A percentile compares a stretch with the other conserved stretches of the same genome.
phyloP scores from a whole-genome alignment of 2,113 vertebrate species.

The Sorex fumeus region DNA sequence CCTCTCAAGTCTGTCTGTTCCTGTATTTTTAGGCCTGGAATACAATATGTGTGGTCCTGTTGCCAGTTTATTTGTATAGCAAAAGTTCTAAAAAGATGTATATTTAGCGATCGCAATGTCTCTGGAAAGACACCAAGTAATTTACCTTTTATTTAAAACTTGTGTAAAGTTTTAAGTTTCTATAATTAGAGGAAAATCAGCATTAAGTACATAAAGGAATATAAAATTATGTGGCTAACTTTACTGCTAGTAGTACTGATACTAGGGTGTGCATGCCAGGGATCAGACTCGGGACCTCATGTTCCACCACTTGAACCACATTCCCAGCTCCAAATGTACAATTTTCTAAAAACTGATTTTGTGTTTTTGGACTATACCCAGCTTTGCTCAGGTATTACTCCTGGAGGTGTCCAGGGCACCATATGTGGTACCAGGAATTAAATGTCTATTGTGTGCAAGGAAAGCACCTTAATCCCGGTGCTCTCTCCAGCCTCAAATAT shows the following conservation, averaged over 20 bases:
- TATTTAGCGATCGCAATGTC: background rate
- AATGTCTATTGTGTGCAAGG: too few species aligned
- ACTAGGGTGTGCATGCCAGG: too few species aligned
- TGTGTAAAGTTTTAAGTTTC: background rate
- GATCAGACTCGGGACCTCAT: background rate
- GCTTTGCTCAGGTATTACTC: too few species aligned
- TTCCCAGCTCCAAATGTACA: background rate
- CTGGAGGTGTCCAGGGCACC: too few species aligned
- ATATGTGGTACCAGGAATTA: too few species aligned
- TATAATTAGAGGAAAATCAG: too few species aligned
- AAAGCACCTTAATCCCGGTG: too few species aligned
- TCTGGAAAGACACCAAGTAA: background rate
- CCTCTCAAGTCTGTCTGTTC: background rate
- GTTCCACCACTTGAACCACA: background rate
- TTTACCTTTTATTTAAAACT: slow-evolving; percentile 14
- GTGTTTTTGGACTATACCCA: too few species aligned
- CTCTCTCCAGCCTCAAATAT: too few species aligned
- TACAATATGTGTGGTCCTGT: background rate
- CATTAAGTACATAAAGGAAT: too few species aligned
- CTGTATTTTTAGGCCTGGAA: background rate
- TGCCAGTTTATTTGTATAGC: background rate
- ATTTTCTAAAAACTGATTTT: background rate
- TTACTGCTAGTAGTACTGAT: too few species aligned
- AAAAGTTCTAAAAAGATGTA: slow-evolving; percentile 20
- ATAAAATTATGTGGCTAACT: background rate